Evolutionary conservation across 1,140 invertebrate genomes (phyloP).

Genomic region (Choristoneura fumiferana): DNA sequence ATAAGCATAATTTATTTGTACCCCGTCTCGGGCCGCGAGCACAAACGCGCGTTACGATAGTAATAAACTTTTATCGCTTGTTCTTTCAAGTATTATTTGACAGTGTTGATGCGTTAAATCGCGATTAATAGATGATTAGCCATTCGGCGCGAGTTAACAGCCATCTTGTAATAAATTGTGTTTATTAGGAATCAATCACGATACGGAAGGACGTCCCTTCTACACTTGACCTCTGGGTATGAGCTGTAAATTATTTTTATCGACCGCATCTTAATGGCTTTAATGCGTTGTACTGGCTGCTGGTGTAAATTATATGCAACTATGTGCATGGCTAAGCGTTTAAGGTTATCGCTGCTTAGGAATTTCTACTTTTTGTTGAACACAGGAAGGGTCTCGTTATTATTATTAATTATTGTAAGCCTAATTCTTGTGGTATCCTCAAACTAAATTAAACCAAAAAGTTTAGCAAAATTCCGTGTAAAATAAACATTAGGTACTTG

Average conservation of each 20-base stretch:
- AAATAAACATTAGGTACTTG: no score
- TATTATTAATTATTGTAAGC: no score
- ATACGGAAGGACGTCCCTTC: conserved; percentile 30
- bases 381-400: no score
- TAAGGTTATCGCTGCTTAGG: no score
- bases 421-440: no score
- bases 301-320: conserved; percentile 10
- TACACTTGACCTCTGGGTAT: conserved; percentile 35
- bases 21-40: neutral
- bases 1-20: no score
- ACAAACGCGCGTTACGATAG: conserved; percentile 8
- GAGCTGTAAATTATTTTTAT: conserved; percentile 20
- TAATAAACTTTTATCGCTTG: conserved; percentile 64
- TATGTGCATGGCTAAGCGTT: neutral
- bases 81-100: conserved; percentile 70
- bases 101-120: conserved; percentile 70
- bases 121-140: conserved; percentile 71
- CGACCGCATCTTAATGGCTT: neutral
- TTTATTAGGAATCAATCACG: conserved; percentile 71
- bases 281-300: neutral
- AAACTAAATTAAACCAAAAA: no score
- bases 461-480: no score
- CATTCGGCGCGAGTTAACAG: conserved; percentile 60
- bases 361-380: no score
- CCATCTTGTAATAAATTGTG: conserved; percentile 62